Base-by-base conservation (phyloP, 92 coral and sea anemone species). In the Epizoanthus fatuus region DNA sequence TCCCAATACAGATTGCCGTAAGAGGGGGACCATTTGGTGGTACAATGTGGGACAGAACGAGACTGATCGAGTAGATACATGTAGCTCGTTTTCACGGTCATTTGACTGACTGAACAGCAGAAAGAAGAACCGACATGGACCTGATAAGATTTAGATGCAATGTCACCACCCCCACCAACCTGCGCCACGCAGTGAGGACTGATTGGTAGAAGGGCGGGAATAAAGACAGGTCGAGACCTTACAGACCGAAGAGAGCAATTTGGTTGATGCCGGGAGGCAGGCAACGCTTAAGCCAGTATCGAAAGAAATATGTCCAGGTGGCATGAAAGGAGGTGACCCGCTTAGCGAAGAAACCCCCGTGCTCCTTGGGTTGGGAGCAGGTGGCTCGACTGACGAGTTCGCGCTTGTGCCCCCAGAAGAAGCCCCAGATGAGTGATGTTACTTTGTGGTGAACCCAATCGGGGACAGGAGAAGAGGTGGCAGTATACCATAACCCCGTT, bases 401-500 rank as follows among this genome's bases (percentile, higher is more conserved):
- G 47, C 47, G 47, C 2, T 42, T 42, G 47, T 7, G 47, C 1
- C 7, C 7, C 47, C 47, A 42, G 7, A 42, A 42, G 2, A 42
- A 42, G 3, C 47, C 5, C 47, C 47, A 42, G 47, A 42, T 42
- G 2, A 42, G 58, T 10, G 62, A 74, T 59, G 15, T 45, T 3
- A 74, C 47, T 74, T 44, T 74, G 25, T 42, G 66, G 55, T 56
- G 13, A 42, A 42, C 47, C 47, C 47, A 42, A 42, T 4, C 0
- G 7, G 47, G 47, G 0, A 42, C 62, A 59, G 83, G 72, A 76
- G 14, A 16, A n/a, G 56, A 58, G 5, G 84, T 59, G 0, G 84
- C 84, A 14, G 49, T 4, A 16, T 88, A 88, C 86, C 92, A 89
- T 0, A 89, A 60, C 2, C 86, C 72, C 0, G 92, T 76, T 2